These are phyloP conservation scores for Brachypterus glaber DNA, from an alignment of 2,888 invertebrate species.

Conservation along the genomic window DNA sequence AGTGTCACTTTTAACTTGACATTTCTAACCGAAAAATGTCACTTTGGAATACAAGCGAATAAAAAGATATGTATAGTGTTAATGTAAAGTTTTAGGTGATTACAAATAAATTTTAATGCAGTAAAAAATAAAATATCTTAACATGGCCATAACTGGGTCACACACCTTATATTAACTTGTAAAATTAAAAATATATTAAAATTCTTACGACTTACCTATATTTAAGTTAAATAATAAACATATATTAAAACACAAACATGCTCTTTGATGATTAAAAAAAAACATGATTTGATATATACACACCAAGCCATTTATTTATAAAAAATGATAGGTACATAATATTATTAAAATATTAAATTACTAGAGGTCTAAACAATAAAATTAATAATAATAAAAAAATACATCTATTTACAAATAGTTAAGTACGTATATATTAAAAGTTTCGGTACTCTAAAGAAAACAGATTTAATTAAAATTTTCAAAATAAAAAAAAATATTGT, in stretches of 20 bases:
- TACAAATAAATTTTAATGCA: too few species aligned
- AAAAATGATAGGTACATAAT: slow-evolving; percentile 22
- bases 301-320: slow-evolving; percentile 33
- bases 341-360: slow-evolving; percentile 14
- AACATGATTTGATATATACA: slow-evolving; percentile 18
- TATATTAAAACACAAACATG: slow-evolving; percentile 5
- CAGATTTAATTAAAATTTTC: too few species aligned
- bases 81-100: too few species aligned
- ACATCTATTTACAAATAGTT: slow-evolving; percentile 17
- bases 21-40: too few species aligned
- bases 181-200: too few species aligned
- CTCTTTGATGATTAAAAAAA: slow-evolving; percentile 7
- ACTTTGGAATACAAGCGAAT: too few species aligned
- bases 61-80: too few species aligned
- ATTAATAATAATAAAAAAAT: slow-evolving; percentile 12
- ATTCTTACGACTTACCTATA: background rate
- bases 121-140: too few species aligned
- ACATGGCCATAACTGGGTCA: too few species aligned
- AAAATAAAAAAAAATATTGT: too few species aligned
- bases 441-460: slow-evolving; percentile 4
- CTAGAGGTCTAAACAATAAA: slow-evolving; percentile 15
- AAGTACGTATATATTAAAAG: slow-evolving; percentile 8
- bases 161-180: too few species aligned
- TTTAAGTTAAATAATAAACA: background rate
- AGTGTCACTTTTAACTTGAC: too few species aligned